phyloP scores from a whole-genome alignment of 2,888 invertebrate species.

The Clanis bilineata region DNA sequence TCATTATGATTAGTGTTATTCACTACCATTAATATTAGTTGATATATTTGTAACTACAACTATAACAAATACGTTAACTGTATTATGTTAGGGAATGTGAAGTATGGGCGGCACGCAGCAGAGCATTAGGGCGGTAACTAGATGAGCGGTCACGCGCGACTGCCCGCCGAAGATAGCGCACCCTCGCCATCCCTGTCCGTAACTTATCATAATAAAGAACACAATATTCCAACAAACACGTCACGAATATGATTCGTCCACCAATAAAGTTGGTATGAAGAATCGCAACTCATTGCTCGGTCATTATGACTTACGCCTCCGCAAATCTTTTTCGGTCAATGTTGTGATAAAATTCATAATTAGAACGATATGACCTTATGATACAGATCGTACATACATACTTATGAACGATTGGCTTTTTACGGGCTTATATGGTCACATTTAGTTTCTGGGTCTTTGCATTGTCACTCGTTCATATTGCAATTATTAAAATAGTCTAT shows the following conservation, averaged over 20 bases:
- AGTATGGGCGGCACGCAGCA: constrained; percentile 27
- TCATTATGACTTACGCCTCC: not conserved
- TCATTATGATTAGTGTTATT: not conserved
- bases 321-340: not conserved
- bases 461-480: not conserved
- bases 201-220: constrained; percentile 39
- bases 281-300: too few relatives aligned
- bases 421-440: not conserved
- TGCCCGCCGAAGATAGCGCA: constrained; percentile 55
- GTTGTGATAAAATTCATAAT: not conserved
- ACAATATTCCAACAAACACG: constrained; percentile 1
- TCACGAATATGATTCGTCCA: not conserved
- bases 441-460: not conserved
- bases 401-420: not conserved
- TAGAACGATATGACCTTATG: not conserved
- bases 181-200: constrained; percentile 37
- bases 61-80: not conserved
- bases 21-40: too few relatives aligned
- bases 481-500: not conserved
- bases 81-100: not conserved
- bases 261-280: not conserved
- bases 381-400: not conserved
- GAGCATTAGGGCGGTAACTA: constrained; percentile 47
- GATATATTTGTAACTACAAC: too few relatives aligned
- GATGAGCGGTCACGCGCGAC: constrained; percentile 73